Percentiles rank a stretch among this genome's conserved stretches.
These are phyloP conservation scores for Neotragus moschatus DNA, from an alignment of 2,113 vertebrate genomes.

Conservation along the genomic window DNA sequence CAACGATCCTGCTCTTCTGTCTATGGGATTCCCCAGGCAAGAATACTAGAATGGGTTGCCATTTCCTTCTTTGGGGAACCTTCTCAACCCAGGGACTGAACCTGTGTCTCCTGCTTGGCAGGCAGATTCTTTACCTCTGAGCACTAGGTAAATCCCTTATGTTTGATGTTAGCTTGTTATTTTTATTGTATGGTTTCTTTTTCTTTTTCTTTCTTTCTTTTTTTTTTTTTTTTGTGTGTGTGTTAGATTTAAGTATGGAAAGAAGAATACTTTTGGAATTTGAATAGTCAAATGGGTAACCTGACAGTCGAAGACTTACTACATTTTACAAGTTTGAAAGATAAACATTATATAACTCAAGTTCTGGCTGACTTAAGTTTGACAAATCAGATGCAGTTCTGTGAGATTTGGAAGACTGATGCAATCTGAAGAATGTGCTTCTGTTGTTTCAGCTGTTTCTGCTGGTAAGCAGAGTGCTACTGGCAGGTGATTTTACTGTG, in stretches of 20 bases:
- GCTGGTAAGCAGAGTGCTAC: not conserved
- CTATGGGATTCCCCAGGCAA: not conserved
- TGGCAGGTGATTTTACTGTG: not conserved
- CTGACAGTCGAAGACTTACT: not conserved
- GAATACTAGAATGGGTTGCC: not conserved
- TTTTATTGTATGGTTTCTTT: not conserved
- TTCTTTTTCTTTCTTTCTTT: too few species aligned
- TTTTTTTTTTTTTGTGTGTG: not conserved
- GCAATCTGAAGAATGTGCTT: not conserved
- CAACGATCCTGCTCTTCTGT: not conserved
- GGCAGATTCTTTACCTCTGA: not conserved
- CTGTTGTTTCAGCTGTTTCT: not conserved
- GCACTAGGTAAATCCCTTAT: not conserved
- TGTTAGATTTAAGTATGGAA: not conserved
- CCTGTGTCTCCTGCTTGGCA: not conserved
- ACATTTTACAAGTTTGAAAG: not conserved
- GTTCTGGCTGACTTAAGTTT: not conserved
- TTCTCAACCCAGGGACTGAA: not conserved
- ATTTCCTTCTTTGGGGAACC: not conserved
- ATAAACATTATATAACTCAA: not conserved
- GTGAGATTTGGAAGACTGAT: not conserved
- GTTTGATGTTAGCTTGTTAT: not conserved
- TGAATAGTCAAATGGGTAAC: not conserved
- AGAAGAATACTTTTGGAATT: not conserved
- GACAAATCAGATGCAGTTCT: not conserved